Conservation (phyloP, 1,140 invertebrate genomes). For the Apis mellifera region Amel_HAv3.1 CM009943.2:5409501-5410000, state of each 20-base stretch:
- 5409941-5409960: constrained; percentile 62
- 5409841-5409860: not conserved
- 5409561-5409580: not conserved
- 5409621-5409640: not conserved
- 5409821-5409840: constrained; percentile 39
- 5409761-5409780: not conserved
- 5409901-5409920: constrained; percentile 69
- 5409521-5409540: not conserved
- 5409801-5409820: constrained; percentile 66
- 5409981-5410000: constrained; percentile 65
- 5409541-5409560: too few species aligned
- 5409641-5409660: too few species aligned
- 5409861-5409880: too few species aligned
- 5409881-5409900: not conserved
- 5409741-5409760: constrained; percentile 64
- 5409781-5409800: constrained; percentile 41
- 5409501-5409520: not conserved
- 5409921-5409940: constrained; percentile 64
- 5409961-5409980: constrained; percentile 74
- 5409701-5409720: constrained; percentile 63
- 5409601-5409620: too few species aligned
- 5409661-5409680: too few species aligned
- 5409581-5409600: not conserved
- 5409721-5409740: constrained; percentile 59
- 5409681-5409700: not conserved